These are phyloP conservation scores for Tromatobia lineatoria DNA, from an alignment of 2,888 invertebrate species.

Conservation along the genomic window DNA sequence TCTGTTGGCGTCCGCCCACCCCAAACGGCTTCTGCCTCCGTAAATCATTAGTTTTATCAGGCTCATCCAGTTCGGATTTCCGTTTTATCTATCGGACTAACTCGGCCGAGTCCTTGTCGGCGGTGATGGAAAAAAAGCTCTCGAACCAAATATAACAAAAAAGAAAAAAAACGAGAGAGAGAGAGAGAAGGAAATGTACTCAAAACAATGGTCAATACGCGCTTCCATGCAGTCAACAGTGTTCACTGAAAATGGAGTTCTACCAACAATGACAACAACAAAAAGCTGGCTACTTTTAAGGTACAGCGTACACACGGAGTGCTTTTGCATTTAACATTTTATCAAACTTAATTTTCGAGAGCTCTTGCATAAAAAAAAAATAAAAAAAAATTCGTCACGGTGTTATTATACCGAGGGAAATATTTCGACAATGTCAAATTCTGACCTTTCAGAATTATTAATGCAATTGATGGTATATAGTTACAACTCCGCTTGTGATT, in stretches of 20 bases:
- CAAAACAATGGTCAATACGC: constrained; percentile 78
- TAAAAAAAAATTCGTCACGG: background rate
- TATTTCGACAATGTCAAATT: background rate
- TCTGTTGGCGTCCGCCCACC: constrained; percentile 22
- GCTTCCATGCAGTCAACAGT: constrained; percentile 27
- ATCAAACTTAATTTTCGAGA: constrained; percentile 11
- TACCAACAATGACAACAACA: constrained; percentile 40
- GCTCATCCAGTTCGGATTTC: constrained; percentile 82
- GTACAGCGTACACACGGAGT: constrained; percentile 26
- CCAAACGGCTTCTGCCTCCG: constrained; percentile 67
- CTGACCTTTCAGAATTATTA: constrained; percentile 5
- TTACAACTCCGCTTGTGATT: background rate
- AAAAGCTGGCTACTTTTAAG: constrained; percentile 45
- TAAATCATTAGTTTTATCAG: constrained; percentile 85
- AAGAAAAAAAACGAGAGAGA: constrained; percentile 20
- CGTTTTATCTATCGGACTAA: constrained; percentile 83
- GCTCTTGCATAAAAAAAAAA: background rate
- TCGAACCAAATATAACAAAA: constrained; percentile 76
- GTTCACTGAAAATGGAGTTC: constrained; percentile 35
- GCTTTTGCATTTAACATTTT: constrained; percentile 35
- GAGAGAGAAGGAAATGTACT: constrained; percentile 43
- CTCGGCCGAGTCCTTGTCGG: constrained; percentile 70
- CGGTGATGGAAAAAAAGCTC: constrained; percentile 59
- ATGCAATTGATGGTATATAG: background rate
- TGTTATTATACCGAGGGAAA: background rate